Percentiles rank a stretch among this genome's conserved stretches.
These are phyloP conservation scores for Atherinomorus stipes DNA, from an alignment of 2,113 vertebrate genomes.

Conservation along the genomic window DNA sequence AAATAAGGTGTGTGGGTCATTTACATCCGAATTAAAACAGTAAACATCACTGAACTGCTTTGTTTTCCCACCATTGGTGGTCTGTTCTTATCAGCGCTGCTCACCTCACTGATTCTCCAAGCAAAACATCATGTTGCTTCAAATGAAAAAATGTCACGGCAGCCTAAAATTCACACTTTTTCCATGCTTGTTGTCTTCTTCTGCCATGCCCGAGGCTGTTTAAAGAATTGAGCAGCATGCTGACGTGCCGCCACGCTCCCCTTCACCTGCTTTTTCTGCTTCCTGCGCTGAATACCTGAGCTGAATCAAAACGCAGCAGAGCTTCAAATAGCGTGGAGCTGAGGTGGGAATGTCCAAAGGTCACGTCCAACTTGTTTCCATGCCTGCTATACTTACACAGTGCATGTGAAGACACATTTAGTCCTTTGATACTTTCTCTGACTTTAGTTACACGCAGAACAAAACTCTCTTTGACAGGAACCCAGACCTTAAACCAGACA, in stretches of 20 bases:
- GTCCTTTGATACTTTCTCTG: neutral
- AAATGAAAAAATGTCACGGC: neutral
- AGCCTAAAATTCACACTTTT: conserved; percentile 1
- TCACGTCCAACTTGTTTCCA: conserved; percentile 5
- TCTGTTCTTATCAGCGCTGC: conserved; percentile 1
- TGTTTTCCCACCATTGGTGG: neutral
- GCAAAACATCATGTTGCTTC: neutral
- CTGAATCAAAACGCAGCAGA: conserved; percentile 27
- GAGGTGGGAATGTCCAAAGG: neutral
- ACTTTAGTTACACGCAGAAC: neutral
- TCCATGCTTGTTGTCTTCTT: neutral
- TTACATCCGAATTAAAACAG: neutral
- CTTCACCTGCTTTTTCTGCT: conserved; percentile 18
- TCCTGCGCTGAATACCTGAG: conserved; percentile 6
- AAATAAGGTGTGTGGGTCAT: neutral
- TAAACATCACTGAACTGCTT: neutral
- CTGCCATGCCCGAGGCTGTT: neutral
- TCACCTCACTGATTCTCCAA: conserved; percentile 4
- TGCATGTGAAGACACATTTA: neutral
- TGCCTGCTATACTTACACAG: neutral
- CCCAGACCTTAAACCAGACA: neutral
- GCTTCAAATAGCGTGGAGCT: neutral
- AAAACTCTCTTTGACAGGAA: neutral
- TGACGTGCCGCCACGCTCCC: neutral
- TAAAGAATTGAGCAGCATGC: neutral